Base-by-base conservation (phyloP, 1,140 invertebrate genomes). In the Hyles vespertilio region DNA sequence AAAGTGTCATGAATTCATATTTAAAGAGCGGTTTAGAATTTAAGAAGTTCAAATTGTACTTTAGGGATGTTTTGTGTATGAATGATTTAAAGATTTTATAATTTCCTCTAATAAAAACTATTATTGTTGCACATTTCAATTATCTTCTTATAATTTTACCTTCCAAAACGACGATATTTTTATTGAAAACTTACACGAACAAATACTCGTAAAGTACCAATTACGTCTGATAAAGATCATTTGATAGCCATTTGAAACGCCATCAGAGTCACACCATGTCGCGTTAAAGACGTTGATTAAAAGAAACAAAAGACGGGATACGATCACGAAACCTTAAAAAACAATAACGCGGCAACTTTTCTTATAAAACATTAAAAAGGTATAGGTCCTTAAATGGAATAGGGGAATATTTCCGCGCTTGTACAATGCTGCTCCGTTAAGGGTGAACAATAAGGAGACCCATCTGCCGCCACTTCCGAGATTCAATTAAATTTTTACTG, bases 401-500 rank as follows among this genome's bases (percentile, higher is more conserved):
- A 48, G 47, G 46, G 46, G 65, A 61, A 72, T 59, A 61, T 61
- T 71, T 63, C 59, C 59, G 53, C 47, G 34, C 22, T 22, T 22
- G 51, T 47, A 63, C 65, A 67, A 61, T 65, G 63, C 63, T 54
- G 57, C 57, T 51, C 36, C 56, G 57, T 58, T 66, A 59, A 59
- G 56, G 58, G 43, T 47, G 61, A 60, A 78, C 74, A 81, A 79
- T 73, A 61, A 52, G 59, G 57, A 55, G 69, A 56, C 76, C 78
- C 81, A 87, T 81, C 83, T 85, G 83, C 73, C 69, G 65, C 62
- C 69, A 67, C 63, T 76, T 74, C 69, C 71, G 74, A 81, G 81
- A 87, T 90, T 87, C 82, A 87, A 89, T 89, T 89, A 87, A 89
- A 81, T 89, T 90, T 89, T 89, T 87, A 90, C 83, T 81, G 80